phyloP scores from a whole-genome alignment of 1,140 invertebrate species.

The Drosophila burlai region DNA sequence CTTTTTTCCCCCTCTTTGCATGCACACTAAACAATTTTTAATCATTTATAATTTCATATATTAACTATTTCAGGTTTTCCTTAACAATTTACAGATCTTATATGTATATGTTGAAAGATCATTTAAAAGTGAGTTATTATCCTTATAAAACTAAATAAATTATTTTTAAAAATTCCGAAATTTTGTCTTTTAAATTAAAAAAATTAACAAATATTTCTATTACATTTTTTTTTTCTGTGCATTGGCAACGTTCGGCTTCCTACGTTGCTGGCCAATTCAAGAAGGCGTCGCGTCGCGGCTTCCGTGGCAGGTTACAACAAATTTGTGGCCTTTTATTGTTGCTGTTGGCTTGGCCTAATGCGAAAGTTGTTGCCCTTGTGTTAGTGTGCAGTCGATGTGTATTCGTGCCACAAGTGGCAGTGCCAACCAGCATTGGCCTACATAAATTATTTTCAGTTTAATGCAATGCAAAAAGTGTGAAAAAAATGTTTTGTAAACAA shows the following conservation, averaged over 20 bases:
- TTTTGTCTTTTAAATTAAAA: not conserved
- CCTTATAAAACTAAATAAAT: not conserved
- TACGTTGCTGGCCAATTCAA: constrained; percentile 51
- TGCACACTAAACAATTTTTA: not conserved
- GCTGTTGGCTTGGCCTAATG: constrained; percentile 68
- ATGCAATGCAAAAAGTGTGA: not conserved
- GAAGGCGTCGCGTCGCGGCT: constrained; percentile 55
- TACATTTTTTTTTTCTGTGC: not conserved
- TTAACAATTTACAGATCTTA: not conserved
- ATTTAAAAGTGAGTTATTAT: not conserved
- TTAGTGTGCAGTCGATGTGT: constrained; percentile 61
- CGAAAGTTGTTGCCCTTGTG: constrained; percentile 84
- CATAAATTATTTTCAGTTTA: constrained; percentile 13
- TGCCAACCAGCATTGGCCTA: constrained; percentile 55
- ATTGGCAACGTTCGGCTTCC: constrained; percentile 53
- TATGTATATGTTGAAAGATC: not conserved
- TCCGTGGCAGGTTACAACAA: constrained; percentile 44
- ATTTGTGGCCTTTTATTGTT: constrained; percentile 44
- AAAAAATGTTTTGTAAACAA: not conserved
- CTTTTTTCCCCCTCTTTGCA: not conserved
- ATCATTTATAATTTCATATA: not conserved
- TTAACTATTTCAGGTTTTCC: not conserved
- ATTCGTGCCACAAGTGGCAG: constrained; percentile 73
- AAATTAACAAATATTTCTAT: not conserved
- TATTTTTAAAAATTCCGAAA: not conserved